Evolutionary conservation across 2,113 vertebrate genomes (phyloP), one percentile per base, ranked within the genome.

Genomic region (Dromaius novaehollandiae): DNA sequence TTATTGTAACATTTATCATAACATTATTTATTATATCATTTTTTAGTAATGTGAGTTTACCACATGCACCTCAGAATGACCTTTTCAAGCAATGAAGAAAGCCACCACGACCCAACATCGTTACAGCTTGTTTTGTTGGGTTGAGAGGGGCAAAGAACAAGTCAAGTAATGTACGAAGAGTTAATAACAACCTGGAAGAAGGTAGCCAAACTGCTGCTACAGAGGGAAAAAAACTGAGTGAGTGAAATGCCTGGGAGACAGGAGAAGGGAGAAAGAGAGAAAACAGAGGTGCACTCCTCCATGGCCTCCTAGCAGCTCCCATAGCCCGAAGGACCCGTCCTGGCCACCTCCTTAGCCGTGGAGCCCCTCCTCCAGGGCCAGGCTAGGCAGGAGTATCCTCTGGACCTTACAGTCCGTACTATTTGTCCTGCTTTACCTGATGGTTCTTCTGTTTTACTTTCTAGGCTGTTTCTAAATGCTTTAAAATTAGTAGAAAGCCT

Each of bases 51-150:
- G 0, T 26, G 20, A 22, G 3, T 68, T 73, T 50, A 25, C 68
- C 0, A 0, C 17, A 16, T 21, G 50, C 1, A 0, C 17, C 34
- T 55, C 60, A 55, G 25, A 74, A 61, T 20, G 13, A 68, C 56
- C 42, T 82, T 81, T 36, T 58, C 63, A 86, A 70, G 51, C 60
- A 48, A 46, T 15, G 26, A 76, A n/a, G 36, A 66, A 66, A 77
- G 9, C 11, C 36, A 58, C 26, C 11, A 42, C 38, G 66, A 55
- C 17, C 32, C 28, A 16, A 19, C 5, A 16, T 42, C 40, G 42
- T 76, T 91, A 42, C 19, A 70, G 30, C 25, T 19, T 9, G 34
- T 36, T 38, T 70, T 28, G 30, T 36, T n/a, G 34, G 15, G 21
- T 0, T 48, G n/a, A 64, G 38, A 11, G 44, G 36, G 48, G 32